A percentile compares a stretch with the other conserved stretches of the same genome.
phyloP scores from a whole-genome alignment of 2,797 vertebrate genomes.

The Scomberomorus guttatus region DNA sequence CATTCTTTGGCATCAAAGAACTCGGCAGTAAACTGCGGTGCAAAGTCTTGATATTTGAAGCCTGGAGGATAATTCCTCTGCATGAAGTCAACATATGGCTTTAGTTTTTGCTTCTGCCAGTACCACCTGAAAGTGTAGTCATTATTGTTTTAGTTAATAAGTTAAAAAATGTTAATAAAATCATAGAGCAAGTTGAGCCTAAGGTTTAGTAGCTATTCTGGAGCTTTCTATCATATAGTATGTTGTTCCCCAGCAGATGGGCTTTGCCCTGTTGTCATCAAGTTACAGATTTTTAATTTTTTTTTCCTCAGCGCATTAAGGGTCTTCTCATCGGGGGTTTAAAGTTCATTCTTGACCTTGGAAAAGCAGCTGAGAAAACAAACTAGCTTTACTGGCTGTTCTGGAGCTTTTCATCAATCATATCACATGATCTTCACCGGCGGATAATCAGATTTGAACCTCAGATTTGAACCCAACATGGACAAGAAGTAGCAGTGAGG shows the following conservation, averaged over 20 bases:
- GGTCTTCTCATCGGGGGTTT: not conserved
- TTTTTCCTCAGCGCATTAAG: not conserved
- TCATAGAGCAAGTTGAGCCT: no score
- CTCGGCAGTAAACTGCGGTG: constrained; percentile 90
- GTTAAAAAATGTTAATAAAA: no score
- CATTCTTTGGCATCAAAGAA: constrained; percentile 93
- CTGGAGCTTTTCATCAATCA: not conserved
- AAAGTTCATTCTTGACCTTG: not conserved
- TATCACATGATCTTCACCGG: no score
- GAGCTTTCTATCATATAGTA: no score
- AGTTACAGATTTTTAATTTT: no score
- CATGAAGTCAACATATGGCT: constrained; percentile 92
- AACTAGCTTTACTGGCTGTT: no score
- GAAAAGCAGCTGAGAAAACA: not conserved
- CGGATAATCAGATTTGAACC: no score
- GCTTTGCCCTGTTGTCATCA: not conserved
- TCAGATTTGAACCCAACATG: no score
- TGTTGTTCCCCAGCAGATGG: not conserved
- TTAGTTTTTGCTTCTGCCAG: constrained; percentile 87
- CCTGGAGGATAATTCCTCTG: constrained; percentile 90
- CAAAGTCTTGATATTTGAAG: constrained; percentile 95
- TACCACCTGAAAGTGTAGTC: constrained; percentile 92
- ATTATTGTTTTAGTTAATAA: no score
- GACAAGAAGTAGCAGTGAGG: no score
- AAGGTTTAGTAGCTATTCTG: not conserved